Conservation (phyloP, 1,140 invertebrate genomes). For the Drosophila funebris region DNA sequence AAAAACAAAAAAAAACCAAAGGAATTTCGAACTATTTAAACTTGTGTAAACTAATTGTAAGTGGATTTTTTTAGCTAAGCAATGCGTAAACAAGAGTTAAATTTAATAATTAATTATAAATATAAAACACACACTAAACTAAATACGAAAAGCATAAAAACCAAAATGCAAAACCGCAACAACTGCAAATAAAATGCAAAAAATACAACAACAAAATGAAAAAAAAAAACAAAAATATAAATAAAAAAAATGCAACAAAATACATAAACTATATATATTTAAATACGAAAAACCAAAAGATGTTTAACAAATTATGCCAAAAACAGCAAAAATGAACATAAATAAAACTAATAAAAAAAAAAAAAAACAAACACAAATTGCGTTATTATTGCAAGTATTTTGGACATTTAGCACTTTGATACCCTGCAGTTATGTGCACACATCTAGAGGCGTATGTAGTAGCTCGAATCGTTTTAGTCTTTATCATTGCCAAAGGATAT, state of each 20-base stretch:
- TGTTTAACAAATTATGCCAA: conserved; percentile 77
- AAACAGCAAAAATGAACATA: conserved; percentile 54
- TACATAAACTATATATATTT: conserved; percentile 75
- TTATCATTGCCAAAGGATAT: too few relatives aligned
- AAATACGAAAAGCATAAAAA: conserved; percentile 39
- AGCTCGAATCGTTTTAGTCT: too few relatives aligned
- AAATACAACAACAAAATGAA: conserved; percentile 17
- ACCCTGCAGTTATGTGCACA: too few relatives aligned
- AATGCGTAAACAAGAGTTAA: conserved; percentile 75
- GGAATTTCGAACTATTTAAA: conserved; percentile 59
- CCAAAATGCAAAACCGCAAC: conserved; percentile 31
- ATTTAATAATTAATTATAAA: conserved; percentile 73
- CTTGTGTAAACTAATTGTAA: conserved; percentile 76
- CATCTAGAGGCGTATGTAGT: too few relatives aligned
- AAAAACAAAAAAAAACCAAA: neutral
- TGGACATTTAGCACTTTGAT: too few relatives aligned
- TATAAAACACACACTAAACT: conserved; percentile 30
- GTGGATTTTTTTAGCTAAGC: conserved; percentile 78
- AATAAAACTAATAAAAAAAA: conserved; percentile 43
- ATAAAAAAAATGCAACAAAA: conserved; percentile 23
- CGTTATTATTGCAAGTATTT: too few relatives aligned
- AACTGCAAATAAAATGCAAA: conserved; percentile 28
- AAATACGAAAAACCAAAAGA: conserved; percentile 58
- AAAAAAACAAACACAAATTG: neutral
- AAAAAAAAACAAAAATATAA: conserved; percentile 4